A percentile compares a stretch with the other conserved stretches of the same genome.
phyloP scores from a whole-genome alignment of 2,113 vertebrate genomes.

The Anas platyrhynchos region DNA sequence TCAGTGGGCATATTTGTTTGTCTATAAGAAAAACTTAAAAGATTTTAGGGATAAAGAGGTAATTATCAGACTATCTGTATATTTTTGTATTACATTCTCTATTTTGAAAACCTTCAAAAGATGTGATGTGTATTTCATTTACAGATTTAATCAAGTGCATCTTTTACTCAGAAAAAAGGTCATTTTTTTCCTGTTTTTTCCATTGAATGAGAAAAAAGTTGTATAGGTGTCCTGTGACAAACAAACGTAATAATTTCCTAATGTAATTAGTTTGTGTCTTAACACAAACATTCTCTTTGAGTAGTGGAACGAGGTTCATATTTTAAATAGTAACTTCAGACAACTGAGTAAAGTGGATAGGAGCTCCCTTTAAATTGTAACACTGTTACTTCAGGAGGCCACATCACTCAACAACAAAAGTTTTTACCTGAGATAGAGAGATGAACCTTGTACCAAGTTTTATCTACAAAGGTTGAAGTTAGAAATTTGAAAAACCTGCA shows the following conservation, averaged over 20 bases:
- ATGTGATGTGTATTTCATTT: accelerated
- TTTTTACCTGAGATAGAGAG: not conserved
- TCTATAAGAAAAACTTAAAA: not conserved
- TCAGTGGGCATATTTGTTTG: not conserved
- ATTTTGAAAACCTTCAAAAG: not conserved
- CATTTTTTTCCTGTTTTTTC: not conserved
- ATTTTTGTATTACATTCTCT: not conserved
- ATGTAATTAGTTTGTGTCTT: not conserved
- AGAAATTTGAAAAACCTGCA: not conserved
- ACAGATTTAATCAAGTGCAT: not conserved
- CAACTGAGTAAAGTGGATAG: not conserved
- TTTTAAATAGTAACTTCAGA: not conserved
- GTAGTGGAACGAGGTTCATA: not conserved
- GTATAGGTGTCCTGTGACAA: not conserved
- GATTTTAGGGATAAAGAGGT: not conserved
- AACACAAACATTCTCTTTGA: not conserved
- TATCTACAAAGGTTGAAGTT: not conserved
- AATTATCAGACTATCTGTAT: not conserved
- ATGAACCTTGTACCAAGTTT: not conserved
- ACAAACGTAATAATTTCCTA: not conserved
- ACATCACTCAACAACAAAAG: not conserved
- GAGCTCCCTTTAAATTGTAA: not conserved
- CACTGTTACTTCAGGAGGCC: not conserved
- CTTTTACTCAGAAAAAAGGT: not conserved
- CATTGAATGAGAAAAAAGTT: not conserved